Evolutionary conservation across 2,113 vertebrate species (phyloP).

Genomic region (Eptesicus fuscus): DNA sequence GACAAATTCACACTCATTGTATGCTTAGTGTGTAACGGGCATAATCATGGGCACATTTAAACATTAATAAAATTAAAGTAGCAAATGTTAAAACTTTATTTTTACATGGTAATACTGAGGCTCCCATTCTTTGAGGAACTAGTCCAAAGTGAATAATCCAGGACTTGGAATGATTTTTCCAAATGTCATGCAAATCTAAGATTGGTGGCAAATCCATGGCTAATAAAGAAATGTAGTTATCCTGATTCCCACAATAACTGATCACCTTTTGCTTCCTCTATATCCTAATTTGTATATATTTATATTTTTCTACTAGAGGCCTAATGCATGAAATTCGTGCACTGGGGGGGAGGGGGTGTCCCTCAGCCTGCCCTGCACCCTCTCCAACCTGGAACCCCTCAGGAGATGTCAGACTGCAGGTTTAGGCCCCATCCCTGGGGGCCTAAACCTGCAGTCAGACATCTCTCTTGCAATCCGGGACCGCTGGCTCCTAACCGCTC

Average conservation of each 20-base stretch:
- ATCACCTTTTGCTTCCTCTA: background rate
- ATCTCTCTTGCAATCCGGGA: too few species aligned
- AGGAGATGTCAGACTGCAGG: too few species aligned
- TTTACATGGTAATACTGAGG: background rate
- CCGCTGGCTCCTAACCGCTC: too few species aligned
- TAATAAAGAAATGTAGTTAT: background rate
- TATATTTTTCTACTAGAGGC: background rate
- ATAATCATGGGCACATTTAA: background rate
- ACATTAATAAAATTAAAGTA: background rate
- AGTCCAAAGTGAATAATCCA: background rate
- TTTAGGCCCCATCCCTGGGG: too few species aligned
- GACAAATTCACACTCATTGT: background rate
- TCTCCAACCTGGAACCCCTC: too few species aligned
- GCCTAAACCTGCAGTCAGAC: too few species aligned
- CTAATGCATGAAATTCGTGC: too few species aligned
- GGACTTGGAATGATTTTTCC: background rate
- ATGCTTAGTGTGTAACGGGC: background rate
- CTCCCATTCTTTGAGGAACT: background rate
- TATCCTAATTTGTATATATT: background rate
- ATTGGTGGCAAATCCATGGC: background rate
- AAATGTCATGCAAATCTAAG: background rate
- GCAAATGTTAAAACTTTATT: constrained; percentile 29
- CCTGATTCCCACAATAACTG: background rate
- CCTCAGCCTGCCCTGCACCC: too few species aligned
- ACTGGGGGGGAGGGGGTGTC: too few species aligned